Percentiles rank a stretch among this genome's conserved stretches.
Evolutionary conservation across 1,140 invertebrate species (phyloP).

Genomic region (Trinorchestia longiramus): DNA sequence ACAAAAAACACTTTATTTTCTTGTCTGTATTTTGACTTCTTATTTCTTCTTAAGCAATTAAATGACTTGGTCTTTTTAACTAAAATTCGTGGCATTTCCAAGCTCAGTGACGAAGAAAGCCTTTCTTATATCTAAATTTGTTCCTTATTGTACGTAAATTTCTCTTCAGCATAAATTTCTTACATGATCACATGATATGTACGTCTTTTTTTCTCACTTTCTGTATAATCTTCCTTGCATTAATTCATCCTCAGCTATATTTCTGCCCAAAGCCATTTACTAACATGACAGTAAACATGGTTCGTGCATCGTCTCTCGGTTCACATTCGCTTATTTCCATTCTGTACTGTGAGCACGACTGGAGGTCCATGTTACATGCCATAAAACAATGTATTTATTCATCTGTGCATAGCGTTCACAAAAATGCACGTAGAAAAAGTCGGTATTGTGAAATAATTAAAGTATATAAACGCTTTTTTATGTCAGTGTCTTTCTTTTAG

Average conservation of each 20-base stretch:
- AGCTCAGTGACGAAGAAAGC: neutral
- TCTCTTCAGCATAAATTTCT: neutral
- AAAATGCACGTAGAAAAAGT: neutral
- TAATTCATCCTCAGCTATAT: neutral
- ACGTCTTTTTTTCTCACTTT: neutral
- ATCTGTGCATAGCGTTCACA: neutral
- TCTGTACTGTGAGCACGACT: neutral
- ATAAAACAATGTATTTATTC: neutral
- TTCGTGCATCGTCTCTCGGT: neutral
- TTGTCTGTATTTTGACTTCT: neutral
- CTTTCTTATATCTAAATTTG: neutral
- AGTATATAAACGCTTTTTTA: too few relatives aligned
- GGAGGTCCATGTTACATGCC: neutral
- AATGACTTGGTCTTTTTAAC: neutral
- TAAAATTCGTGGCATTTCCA: neutral
- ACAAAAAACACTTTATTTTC: neutral
- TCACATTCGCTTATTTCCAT: neutral
- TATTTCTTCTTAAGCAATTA: neutral
- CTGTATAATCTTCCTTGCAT: neutral
- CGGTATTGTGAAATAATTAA: too few relatives aligned
- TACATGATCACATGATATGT: neutral
- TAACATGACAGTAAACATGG: conserved; percentile 15
- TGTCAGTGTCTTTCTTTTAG: too few relatives aligned
- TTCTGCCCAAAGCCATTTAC: conserved; percentile 34
- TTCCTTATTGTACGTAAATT: neutral